A percentile compares a stretch with the other conserved stretches of the same genome.
These are phyloP conservation scores for Steatornis caripensis DNA, from an alignment of 2,113 vertebrate genomes.

Conservation along the genomic window DNA sequence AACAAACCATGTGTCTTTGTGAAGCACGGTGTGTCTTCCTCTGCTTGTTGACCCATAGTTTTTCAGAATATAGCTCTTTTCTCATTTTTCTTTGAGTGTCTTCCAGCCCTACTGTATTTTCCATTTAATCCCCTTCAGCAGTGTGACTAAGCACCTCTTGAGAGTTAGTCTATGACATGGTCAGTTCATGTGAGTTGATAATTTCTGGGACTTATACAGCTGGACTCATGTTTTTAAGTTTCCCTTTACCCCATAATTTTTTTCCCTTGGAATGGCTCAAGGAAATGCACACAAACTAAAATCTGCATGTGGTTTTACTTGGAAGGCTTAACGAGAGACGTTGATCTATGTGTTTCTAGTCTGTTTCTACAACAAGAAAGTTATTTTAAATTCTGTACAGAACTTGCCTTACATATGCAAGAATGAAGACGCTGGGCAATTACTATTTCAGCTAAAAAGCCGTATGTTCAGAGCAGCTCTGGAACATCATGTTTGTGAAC, in stretches of 20 bases:
- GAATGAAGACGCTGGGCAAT: neutral
- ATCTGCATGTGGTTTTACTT: slow-evolving; percentile 1
- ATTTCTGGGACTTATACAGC: neutral
- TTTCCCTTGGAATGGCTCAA: neutral
- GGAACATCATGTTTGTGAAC: neutral
- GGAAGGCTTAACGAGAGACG: neutral
- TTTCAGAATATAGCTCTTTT: neutral
- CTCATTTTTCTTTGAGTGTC: neutral
- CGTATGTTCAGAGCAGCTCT: neutral
- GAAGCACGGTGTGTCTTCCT: neutral
- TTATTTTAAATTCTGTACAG: neutral
- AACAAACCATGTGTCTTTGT: neutral
- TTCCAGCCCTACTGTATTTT: neutral
- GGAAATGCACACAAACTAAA: neutral
- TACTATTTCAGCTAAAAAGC: neutral
- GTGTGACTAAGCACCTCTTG: neutral
- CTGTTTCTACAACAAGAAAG: neutral
- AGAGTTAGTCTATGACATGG: neutral
- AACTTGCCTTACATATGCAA: neutral
- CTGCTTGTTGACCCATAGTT: neutral
- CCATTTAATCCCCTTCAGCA: neutral
- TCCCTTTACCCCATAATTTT: neutral
- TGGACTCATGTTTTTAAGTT: neutral
- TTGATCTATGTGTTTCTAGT: neutral
- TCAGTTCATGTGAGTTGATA: neutral